A percentile compares a stretch with the other conserved stretches of the same genome.
Evolutionary conservation across 2,113 vertebrate genomes (phyloP).

Genomic region (Sylvietta virens): DNA sequence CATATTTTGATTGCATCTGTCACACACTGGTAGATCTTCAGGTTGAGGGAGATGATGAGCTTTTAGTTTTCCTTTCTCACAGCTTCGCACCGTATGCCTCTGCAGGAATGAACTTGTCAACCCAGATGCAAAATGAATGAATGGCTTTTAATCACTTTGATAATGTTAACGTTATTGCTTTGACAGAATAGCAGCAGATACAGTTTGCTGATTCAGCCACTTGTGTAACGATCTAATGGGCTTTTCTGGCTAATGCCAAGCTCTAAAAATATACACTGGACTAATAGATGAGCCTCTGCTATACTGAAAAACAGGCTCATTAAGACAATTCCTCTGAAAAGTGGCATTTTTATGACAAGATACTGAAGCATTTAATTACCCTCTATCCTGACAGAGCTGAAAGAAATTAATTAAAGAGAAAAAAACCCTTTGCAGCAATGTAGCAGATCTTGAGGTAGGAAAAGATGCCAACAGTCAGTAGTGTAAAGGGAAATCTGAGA

Average conservation of each 20-base stretch:
- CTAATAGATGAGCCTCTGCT: conserved; percentile 48
- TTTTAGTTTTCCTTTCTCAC: conserved; percentile 3
- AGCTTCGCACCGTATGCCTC: background rate
- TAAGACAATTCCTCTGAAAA: conserved; percentile 61
- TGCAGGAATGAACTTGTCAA: conserved; percentile 54
- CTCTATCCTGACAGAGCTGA: conserved; percentile 35
- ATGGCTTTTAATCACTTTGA: conserved; percentile 62
- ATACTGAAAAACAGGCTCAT: conserved; percentile 49
- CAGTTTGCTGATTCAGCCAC: conserved; percentile 68
- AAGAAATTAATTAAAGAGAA: conserved; percentile 39
- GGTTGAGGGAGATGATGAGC: conserved; percentile 8
- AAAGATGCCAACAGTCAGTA: background rate
- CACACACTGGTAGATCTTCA: background rate
- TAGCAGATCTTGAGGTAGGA: background rate
- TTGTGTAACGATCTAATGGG: conserved; percentile 61
- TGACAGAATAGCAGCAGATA: conserved; percentile 55
- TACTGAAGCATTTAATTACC: conserved; percentile 46
- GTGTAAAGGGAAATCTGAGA: background rate
- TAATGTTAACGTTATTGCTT: conserved; percentile 47
- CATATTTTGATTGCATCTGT: conserved; percentile 50
- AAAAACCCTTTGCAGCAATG: background rate
- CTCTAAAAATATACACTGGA: conserved; percentile 62
- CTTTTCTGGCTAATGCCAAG: conserved; percentile 54
- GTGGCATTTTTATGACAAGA: conserved; percentile 46
- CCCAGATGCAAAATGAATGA: conserved; percentile 46